phyloP scores from a whole-genome alignment of 1,140 invertebrate species.

The Diprion similis region DNA sequence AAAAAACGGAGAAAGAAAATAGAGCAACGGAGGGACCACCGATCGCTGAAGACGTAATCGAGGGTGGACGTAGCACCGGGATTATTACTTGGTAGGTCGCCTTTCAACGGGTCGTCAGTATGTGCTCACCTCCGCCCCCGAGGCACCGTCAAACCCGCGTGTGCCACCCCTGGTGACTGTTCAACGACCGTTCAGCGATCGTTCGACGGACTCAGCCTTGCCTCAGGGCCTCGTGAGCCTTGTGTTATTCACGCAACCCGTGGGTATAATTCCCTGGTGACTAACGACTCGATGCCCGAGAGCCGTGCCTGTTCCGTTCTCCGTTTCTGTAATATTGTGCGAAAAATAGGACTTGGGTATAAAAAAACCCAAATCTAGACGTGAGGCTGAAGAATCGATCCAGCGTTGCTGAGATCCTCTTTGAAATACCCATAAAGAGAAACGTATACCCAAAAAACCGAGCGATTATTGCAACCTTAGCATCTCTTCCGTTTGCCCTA shows the following conservation, averaged over 20 bases:
- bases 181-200: neutral
- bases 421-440: neutral
- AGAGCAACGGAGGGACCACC: neutral
- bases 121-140: neutral
- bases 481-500: neutral
- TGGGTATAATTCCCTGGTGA: constrained; percentile 2
- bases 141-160: neutral
- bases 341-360: neutral
- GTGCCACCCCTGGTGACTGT: neutral
- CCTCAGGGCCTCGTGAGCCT: neutral
- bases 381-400: neutral
- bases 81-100: neutral
- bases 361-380: neutral
- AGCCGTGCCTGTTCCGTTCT: neutral
- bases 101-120: neutral
- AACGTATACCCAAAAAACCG: neutral
- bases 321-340: neutral
- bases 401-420: neutral
- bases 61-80: neutral
- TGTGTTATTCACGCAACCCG: neutral
- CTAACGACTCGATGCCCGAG: constrained; percentile 2
- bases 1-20: neutral
- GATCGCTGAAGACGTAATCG: neutral
- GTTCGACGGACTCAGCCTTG: neutral
- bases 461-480: neutral